Conservation (phyloP, 2,797 vertebrate species). For the Gymnoscopelus microlampas region DNA sequence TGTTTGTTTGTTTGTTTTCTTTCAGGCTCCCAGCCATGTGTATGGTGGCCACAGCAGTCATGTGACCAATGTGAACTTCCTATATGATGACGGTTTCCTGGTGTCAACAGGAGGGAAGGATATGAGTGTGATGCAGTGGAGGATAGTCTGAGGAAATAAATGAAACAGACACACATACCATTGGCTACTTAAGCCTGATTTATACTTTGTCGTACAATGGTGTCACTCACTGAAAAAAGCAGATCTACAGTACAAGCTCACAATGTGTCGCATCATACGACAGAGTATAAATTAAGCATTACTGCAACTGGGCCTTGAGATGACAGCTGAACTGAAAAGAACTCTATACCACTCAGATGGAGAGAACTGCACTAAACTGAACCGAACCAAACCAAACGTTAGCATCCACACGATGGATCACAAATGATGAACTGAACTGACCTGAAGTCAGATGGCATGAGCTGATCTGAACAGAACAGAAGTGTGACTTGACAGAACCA, state of each 20-base stretch:
- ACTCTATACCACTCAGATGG: not conserved
- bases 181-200: slow-evolving; percentile 3
- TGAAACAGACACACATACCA: slow-evolving; percentile 17
- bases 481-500: slow-evolving; percentile 31
- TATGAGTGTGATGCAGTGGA: slow-evolving; percentile 98
- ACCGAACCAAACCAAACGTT: slow-evolving; percentile 49
- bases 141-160: slow-evolving; percentile 82
- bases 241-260: no score
- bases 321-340: slow-evolving; percentile 14
- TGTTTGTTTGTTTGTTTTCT: slow-evolving; percentile 22
- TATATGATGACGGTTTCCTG: slow-evolving; percentile 91
- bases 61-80: slow-evolving; percentile 96
- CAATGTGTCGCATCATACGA: no score
- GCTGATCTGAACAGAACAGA: slow-evolving; percentile 9
- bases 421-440: slow-evolving; percentile 36
- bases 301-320: slow-evolving; percentile 26
- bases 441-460: slow-evolving; percentile 17
- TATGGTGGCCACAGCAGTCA: slow-evolving; percentile 97
- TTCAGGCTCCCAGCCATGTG: slow-evolving; percentile 92
- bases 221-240: no score
- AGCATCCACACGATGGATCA: slow-evolving; percentile 25
- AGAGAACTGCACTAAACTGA: slow-evolving; percentile 50
- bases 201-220: no score
- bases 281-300: no score
- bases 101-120: slow-evolving; percentile 98